Evolutionary conservation across 1,140 invertebrate species (phyloP), one percentile per base, ranked within the genome.

Genomic region (Drosophila saltans): DNA sequence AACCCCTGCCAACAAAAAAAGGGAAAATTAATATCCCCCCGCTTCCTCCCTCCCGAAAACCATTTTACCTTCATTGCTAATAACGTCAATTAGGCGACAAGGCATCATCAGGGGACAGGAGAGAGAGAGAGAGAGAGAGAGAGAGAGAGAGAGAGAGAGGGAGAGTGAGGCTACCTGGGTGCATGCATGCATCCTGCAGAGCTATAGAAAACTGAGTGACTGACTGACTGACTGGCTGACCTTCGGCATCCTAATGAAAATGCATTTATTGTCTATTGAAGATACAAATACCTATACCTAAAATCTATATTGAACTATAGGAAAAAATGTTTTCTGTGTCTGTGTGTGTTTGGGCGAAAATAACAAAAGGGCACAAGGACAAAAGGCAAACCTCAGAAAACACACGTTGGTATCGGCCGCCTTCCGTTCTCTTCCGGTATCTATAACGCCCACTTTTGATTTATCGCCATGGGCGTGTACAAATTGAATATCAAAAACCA

Each of bases 21-120:
- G 7, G 33, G 4, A 36, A 36, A 36, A 36, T 30, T 1, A 36
- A 7, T 36, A 36, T 6, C 3, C 33, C 28, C 28, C 28, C 28
- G 11, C 21, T 9, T 52, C 36, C 45, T 30, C 26, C 5, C 30
- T 10, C 52, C 52, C 33, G 16, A 16, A 24, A 8, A 3, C 48
- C 63, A 48, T 36, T 40, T 33, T 64, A 68, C 59, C 64, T 48
- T 43, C 40, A 43, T 39, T 57, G 43, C 82, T 86, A 83, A 86
- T 88, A 88, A 83, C 77, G 45, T 88, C 80, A 83, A 86, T 86
- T 88, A 86, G 80, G 72, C 66, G 69, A 80, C 81, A 57, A 55
- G 67, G 56, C 63, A 67, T 71, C 55, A 24, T 28, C 45, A n/a
- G 6, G 33, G 6, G 6, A 36, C 6, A 30, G 52, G 36, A 45